Conservation (phyloP, 2,888 invertebrate genomes). For the Protophormia terraenovae region DNA sequence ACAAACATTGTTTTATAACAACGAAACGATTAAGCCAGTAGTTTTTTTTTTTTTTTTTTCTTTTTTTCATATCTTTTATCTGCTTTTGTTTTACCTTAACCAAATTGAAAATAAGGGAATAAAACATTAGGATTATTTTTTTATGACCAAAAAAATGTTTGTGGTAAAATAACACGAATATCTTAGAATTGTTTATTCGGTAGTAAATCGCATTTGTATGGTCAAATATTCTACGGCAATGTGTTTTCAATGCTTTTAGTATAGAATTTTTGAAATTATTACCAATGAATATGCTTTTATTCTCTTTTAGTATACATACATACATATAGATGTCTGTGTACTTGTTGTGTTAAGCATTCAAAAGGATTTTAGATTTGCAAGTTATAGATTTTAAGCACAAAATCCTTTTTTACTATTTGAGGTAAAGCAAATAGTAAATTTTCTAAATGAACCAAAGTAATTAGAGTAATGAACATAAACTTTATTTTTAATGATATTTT, state of each 20-base stretch:
- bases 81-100: not conserved
- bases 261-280: not conserved
- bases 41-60: too few relatives aligned
- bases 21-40: constrained; percentile 24
- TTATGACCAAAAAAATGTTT: not conserved
- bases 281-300: not conserved
- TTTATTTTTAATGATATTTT: too few relatives aligned
- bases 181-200: not conserved
- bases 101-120: not conserved
- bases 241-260: not conserved
- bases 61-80: too few relatives aligned
- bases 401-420: not conserved
- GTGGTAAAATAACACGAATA: not conserved
- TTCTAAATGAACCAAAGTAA: not conserved
- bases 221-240: too few relatives aligned
- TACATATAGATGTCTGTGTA: not conserved
- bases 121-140: not conserved
- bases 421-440: not conserved
- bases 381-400: not conserved
- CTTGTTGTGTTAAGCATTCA: not conserved
- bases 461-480: not conserved
- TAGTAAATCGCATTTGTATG: not conserved
- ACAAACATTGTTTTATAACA: constrained; percentile 6
- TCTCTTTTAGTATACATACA: too few relatives aligned
- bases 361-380: not conserved